A percentile compares a stretch with the other conserved stretches of the same genome.
Evolutionary conservation across 2,113 vertebrate species (phyloP).

Genomic region (Xiphophorus maculatus): DNA sequence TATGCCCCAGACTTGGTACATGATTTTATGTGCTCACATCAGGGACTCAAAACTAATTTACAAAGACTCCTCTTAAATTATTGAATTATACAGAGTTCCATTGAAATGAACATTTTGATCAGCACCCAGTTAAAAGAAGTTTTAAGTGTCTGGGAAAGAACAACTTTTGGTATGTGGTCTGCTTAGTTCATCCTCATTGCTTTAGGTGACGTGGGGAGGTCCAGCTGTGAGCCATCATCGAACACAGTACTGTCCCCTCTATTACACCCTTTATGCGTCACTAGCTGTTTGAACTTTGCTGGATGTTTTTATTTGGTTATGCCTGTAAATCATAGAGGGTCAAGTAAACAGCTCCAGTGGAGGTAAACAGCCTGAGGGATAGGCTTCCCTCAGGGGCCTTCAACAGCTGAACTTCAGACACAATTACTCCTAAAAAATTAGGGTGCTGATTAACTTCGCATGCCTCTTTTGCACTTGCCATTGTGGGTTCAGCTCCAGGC

Average conservation of each 20-base stretch:
- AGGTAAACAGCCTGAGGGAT: conserved; percentile 78
- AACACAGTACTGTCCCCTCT: conserved; percentile 69
- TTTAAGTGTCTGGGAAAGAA: conserved; percentile 41
- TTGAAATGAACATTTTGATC: conserved; percentile 52
- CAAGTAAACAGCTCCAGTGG: conserved; percentile 77
- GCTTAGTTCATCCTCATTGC: conserved; percentile 30
- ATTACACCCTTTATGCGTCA: conserved; percentile 71
- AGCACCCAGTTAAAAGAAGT: conserved; percentile 20
- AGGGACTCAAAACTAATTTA: conserved; percentile 46
- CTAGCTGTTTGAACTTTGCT: conserved; percentile 73
- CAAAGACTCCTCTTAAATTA: conserved; percentile 37
- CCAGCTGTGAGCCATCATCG: conserved; percentile 75
- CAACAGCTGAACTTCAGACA: conserved; percentile 53
- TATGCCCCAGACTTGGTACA: conserved; percentile 46
- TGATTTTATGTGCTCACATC: conserved; percentile 52
- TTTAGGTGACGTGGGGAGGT: conserved; percentile 63
- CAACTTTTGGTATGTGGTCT: conserved; percentile 38
- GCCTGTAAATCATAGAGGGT: conserved; percentile 80
- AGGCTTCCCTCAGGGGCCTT: conserved; percentile 69
- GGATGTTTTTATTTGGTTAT: conserved; percentile 76
- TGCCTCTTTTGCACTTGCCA: conserved; percentile 34
- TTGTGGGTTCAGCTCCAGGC: conserved; percentile 20
- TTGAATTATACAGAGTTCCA: conserved; percentile 47
- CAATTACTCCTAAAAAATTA: conserved; percentile 29
- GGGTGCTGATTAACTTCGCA: conserved; percentile 32